Conservation (phyloP, 2,888 invertebrate genomes). For the Argynnis bischoffii region DNA sequence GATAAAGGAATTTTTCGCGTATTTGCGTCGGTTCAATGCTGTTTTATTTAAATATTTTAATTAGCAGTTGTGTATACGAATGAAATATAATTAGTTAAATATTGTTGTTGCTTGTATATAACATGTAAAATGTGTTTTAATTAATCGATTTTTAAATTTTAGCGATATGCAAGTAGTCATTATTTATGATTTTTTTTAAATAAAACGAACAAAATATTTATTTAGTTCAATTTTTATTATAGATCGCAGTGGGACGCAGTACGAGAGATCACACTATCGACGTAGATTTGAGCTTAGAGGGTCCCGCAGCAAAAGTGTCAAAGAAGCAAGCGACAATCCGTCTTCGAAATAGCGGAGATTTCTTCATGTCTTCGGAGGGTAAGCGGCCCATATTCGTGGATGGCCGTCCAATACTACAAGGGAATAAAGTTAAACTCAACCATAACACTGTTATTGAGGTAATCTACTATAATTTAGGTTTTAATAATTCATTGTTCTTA, state of each 20-base stretch:
- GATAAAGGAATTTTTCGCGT: constrained; percentile 44
- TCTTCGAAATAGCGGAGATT: constrained; percentile 95
- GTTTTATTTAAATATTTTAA: constrained; percentile 57
- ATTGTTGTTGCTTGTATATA: neutral
- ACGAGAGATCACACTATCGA: constrained; percentile 95
- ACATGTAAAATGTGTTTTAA: neutral
- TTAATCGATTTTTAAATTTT: too few species aligned
- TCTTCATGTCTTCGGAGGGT: constrained; percentile 97
- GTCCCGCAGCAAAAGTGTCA: constrained; percentile 96
- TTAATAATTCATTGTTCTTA: too few species aligned
- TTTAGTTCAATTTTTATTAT: constrained; percentile 20
- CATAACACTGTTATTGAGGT: constrained; percentile 98
- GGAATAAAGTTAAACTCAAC: constrained; percentile 93
- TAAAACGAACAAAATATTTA: neutral
- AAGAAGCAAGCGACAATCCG: constrained; percentile 95
- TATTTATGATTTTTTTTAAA: too few species aligned
- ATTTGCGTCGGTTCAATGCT: constrained; percentile 44
- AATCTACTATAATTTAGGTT: constrained; percentile 29
- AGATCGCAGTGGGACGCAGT: constrained; percentile 95
- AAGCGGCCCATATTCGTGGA: constrained; percentile 97
- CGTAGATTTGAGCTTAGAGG: constrained; percentile 96
- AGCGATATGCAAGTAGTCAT: too few species aligned
- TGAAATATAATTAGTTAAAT: constrained; percentile 43
- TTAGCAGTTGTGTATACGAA: constrained; percentile 54
- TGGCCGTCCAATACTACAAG: constrained; percentile 93